Evolutionary conservation across 2,113 vertebrate species (phyloP).

Genomic region (Phalacrocorax brasilianus): DNA sequence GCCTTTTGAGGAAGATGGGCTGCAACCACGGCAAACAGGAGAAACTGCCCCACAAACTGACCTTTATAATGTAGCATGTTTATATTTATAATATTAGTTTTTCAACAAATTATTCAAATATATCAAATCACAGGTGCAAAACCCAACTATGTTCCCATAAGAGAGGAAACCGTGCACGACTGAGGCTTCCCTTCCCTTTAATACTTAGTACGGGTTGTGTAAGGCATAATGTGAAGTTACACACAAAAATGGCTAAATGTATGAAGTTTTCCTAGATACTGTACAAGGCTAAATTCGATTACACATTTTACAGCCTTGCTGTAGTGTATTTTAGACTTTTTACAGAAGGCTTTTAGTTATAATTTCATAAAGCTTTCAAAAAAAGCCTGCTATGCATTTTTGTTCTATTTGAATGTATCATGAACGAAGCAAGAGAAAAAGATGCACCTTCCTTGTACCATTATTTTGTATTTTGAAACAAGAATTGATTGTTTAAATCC

Average conservation of each 20-base stretch:
- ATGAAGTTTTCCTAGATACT: neutral
- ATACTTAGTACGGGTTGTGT: fast-evolving
- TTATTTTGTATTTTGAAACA: neutral
- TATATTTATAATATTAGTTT: neutral
- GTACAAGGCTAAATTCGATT: too few relatives aligned
- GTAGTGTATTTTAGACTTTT: neutral
- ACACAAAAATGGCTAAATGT: neutral
- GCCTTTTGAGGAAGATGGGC: neutral
- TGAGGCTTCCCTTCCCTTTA: neutral
- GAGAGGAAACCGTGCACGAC: fast-evolving
- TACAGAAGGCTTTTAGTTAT: neutral
- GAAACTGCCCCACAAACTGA: fast-evolving
- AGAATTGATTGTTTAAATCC: neutral
- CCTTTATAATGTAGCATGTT: fast-evolving
- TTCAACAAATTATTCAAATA: neutral
- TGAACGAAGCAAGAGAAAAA: neutral
- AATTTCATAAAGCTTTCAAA: neutral
- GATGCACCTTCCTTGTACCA: neutral
- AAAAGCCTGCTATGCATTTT: fast-evolving
- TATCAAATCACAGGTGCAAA: neutral
- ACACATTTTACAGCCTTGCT: neutral
- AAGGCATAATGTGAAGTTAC: neutral
- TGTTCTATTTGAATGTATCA: neutral
- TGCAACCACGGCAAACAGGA: neutral
- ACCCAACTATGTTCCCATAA: fast-evolving